Base-by-base conservation (phyloP, 2,113 vertebrate genomes). In the Mola mola region DNA sequence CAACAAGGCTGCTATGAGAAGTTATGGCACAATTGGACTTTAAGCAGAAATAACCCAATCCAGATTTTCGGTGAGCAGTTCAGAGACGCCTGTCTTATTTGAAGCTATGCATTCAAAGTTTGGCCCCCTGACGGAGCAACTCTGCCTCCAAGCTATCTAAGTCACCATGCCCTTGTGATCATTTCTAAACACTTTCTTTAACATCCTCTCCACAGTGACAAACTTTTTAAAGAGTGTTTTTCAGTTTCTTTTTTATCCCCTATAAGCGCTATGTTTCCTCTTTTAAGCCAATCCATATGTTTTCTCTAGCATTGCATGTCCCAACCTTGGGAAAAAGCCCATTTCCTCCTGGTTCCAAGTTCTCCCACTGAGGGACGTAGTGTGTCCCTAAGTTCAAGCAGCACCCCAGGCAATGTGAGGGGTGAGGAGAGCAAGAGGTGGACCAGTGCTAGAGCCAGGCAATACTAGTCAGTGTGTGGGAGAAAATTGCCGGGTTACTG, bases 361-460 rank as follows among this genome's bases (percentile, higher is more conserved):
- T 86, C 86, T 88, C 91, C 90, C 84, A 85, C 89, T 80, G 85
- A 89, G 88, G 87, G 82, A 81, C 68, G 34, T 64, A 88, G 75
- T 48, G 84, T 77, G 87, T 87, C 90, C 84, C 78, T 80, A 81
- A 83, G 90, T 91, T 92, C 91, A 91, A 79, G 74, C 67, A 37
- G 71, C 61, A 85, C 90, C 90, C 56, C 66, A 19, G 90, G 90
- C 90, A 63, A 85, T 69, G 48, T 24, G 41, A 78, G 78, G 70
- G 76, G 77, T 69, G 86, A 83, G 51, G 48, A 77, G 83, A 72
- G 69, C 81, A 81, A 69, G 82, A 76, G 67, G 71, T 86, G 79
- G 64, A 84, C 69, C 71, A 61, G 55, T 53, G 49, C 53, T 67
- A 16, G 59, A 76, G 68, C 31, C 69, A 52, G 77, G 79, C 77